A percentile compares a stretch with the other conserved stretches of the same genome.
Evolutionary conservation across 2,888 invertebrate genomes (phyloP).

Genomic region (Elysia crispata): DNA sequence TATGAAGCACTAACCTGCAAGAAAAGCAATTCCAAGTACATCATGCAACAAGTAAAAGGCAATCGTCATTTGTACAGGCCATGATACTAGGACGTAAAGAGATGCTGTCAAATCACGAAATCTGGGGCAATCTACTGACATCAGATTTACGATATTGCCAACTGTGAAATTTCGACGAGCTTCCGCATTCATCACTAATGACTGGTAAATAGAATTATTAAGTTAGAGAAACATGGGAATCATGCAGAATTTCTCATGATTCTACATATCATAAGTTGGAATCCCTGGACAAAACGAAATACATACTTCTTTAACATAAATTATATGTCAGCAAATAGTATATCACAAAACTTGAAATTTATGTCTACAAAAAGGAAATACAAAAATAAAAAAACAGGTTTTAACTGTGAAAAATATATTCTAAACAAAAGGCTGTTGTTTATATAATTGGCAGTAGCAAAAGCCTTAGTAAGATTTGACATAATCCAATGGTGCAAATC

Average conservation of each 20-base stretch:
- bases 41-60: slow-evolving; percentile 60
- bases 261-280: not conserved
- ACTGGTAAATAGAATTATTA: slow-evolving; percentile 34
- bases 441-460: too few relatives aligned
- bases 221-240: not conserved
- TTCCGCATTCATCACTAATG: slow-evolving; percentile 78
- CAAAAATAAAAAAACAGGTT: too few relatives aligned
- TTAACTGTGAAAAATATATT: too few relatives aligned
- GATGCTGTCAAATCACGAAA: slow-evolving; percentile 63
- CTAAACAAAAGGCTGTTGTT: too few relatives aligned
- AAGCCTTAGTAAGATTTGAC: too few relatives aligned
- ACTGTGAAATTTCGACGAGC: slow-evolving; percentile 75
- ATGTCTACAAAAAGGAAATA: too few relatives aligned
- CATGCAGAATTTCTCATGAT: not conserved
- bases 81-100: slow-evolving; percentile 53
- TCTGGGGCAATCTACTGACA: slow-evolving; percentile 79
- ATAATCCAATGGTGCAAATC: too few relatives aligned
- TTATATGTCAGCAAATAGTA: not conserved
- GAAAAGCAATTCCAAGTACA: slow-evolving; percentile 84
- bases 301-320: not conserved
- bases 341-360: not conserved
- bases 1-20: slow-evolving; percentile 82
- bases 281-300: too few relatives aligned
- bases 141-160: slow-evolving; percentile 79
- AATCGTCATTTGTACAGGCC: slow-evolving; percentile 59